A percentile compares a stretch with the other conserved stretches of the same genome.
phyloP scores from a whole-genome alignment of 2,113 vertebrate species.

The Himantopus leucocephalus region DNA sequence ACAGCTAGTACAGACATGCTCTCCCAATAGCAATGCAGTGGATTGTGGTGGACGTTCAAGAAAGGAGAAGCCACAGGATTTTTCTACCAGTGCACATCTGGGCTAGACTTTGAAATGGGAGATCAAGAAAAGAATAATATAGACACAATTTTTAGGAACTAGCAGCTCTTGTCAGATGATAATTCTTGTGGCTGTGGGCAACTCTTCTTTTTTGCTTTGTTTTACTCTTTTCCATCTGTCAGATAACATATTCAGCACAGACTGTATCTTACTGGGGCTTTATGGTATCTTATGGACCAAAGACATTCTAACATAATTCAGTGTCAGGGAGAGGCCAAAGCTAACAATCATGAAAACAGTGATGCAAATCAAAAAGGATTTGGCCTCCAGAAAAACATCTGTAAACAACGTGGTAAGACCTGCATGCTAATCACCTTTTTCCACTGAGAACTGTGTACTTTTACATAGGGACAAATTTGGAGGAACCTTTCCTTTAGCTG shows the following conservation, averaged over 20 bases:
- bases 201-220: background rate
- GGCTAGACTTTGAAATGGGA: conserved; percentile 11
- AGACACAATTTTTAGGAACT: background rate
- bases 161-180: background rate
- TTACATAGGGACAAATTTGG: background rate
- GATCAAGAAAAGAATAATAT: background rate
- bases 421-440: background rate
- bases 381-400: conserved; percentile 12
- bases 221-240: background rate
- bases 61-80: background rate
- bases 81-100: background rate
- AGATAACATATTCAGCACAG: background rate
- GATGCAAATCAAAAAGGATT: background rate
- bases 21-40: background rate
- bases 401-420: background rate
- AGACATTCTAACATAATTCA: background rate
- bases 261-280: background rate
- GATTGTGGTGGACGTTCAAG: background rate
- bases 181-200: background rate
- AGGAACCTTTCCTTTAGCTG: background rate
- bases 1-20: background rate
- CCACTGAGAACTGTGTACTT: background rate
- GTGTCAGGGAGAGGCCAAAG: background rate
- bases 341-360: background rate
- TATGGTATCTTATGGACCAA: background rate